phyloP scores from a whole-genome alignment of 2,797 vertebrate genomes.

The Anomalospiza imberbis region DNA sequence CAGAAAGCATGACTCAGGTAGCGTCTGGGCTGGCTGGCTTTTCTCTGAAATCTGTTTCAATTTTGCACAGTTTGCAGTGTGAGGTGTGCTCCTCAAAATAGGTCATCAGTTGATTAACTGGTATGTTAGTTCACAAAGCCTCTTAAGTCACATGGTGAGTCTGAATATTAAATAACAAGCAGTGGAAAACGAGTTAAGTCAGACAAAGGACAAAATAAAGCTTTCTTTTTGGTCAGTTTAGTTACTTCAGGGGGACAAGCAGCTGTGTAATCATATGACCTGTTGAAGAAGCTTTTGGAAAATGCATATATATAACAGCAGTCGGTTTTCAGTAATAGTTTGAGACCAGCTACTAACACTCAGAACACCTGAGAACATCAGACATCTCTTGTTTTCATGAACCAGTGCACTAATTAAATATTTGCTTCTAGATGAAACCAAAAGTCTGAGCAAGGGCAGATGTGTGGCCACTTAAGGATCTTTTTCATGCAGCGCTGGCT shows the following conservation, averaged over 20 bases:
- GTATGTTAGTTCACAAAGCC: not conserved
- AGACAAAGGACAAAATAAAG: not conserved
- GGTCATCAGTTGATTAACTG: not conserved
- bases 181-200: not conserved
- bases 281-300: not conserved
- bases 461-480: not conserved
- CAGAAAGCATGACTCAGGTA: not conserved
- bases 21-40: accelerated
- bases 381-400: not conserved
- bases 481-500: not conserved
- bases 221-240: not conserved
- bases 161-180: not conserved
- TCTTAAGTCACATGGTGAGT: not conserved
- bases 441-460: not conserved
- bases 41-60: not conserved
- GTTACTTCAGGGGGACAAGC: not conserved
- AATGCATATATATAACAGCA: not conserved
- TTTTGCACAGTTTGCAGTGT: not conserved
- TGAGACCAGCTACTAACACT: not conserved
- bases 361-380: not conserved
- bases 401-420: not conserved
- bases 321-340: not conserved
- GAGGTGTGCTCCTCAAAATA: not conserved
- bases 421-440: not conserved
- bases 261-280: not conserved